Conservation (phyloP, 2,113 vertebrate species). For the Guaruba guarouba region DNA sequence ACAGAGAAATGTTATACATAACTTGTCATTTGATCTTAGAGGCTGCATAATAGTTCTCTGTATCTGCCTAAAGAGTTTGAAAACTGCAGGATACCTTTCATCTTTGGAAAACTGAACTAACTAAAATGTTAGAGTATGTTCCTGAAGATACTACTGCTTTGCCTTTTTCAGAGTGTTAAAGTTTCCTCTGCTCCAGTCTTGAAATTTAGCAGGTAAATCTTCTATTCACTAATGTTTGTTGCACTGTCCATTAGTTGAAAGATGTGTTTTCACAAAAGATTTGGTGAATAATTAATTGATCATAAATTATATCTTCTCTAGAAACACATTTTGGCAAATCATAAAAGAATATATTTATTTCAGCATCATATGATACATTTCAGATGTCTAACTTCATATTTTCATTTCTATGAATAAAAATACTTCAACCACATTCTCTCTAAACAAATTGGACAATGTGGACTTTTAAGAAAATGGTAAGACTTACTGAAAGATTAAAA, state of each 20-base stretch:
- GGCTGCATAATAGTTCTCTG: rapidly evolving
- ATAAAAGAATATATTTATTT: neutral
- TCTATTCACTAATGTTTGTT: neutral
- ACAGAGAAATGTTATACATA: neutral
- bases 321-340: neutral
- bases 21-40: neutral
- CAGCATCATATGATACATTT: rapidly evolving
- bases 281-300: neutral
- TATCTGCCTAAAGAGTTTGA: neutral
- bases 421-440: neutral
- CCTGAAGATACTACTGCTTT: neutral
- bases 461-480: neutral
- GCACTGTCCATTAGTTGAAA: neutral
- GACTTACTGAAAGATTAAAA: neutral
- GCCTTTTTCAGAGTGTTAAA: neutral
- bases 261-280: neutral
- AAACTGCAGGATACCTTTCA: neutral
- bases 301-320: neutral
- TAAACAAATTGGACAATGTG: neutral
- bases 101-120: neutral
- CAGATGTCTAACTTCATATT: neutral
- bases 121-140: neutral
- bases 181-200: neutral
- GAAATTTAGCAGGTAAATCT: neutral
- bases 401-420: neutral